phyloP scores from a whole-genome alignment of 1,140 invertebrate species.

The Papilio glaucus region DNA sequence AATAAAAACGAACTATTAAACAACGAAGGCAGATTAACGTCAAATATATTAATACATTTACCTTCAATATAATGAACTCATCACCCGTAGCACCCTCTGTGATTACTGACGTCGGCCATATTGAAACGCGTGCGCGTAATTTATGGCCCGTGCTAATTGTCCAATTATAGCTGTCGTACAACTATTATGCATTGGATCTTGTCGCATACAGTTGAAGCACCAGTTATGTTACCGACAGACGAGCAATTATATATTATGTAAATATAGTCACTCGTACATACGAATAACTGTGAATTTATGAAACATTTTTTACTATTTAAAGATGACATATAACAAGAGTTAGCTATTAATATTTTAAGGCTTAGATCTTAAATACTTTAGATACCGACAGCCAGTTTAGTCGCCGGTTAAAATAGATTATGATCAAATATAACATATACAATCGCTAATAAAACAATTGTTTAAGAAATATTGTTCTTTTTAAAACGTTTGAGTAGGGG shows the following conservation, averaged over 20 bases:
- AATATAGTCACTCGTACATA: too few species aligned
- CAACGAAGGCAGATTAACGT: not conserved
- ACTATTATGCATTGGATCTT: conserved; percentile 23
- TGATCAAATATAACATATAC: too few species aligned
- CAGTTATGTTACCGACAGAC: not conserved
- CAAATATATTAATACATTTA: not conserved
- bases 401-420: too few species aligned
- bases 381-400: too few species aligned
- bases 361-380: too few species aligned
- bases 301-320: too few species aligned
- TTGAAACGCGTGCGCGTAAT: conserved; percentile 10
- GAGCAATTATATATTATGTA: not conserved
- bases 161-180: conserved; percentile 24
- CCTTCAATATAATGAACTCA: not conserved
- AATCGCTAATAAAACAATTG: too few species aligned
- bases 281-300: too few species aligned
- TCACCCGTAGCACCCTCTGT: not conserved
- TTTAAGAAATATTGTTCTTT: too few species aligned
- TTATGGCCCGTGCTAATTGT: conserved; percentile 23
- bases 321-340: too few species aligned
- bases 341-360: too few species aligned
- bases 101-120: not conserved
- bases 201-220: not conserved
- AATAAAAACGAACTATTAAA: not conserved
- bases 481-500: too few species aligned